Percentiles rank a stretch among this genome's conserved stretches.
These are phyloP conservation scores for Chloroclystis v-ata DNA, from an alignment of 2,888 invertebrate species.

Conservation along the genomic window DNA sequence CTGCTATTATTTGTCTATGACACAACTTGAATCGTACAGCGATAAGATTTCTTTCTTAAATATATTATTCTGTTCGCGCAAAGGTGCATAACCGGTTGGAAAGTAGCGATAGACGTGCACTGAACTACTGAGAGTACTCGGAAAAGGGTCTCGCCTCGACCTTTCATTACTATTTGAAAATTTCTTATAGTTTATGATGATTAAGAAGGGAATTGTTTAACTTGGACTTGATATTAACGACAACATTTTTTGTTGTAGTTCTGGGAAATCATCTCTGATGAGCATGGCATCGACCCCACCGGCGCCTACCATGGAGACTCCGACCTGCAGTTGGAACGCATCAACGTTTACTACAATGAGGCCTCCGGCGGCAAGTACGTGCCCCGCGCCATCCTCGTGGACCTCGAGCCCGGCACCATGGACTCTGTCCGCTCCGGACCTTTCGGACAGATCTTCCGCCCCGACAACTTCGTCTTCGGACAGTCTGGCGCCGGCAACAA, in stretches of 20 bases:
- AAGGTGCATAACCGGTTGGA: slow-evolving; percentile 56
- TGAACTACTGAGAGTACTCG: slow-evolving; percentile 40
- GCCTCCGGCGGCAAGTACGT: slow-evolving; percentile 81
- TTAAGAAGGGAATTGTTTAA: slow-evolving; percentile 32
- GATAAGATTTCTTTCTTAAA: slow-evolving; percentile 37
- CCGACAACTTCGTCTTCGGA: slow-evolving; percentile 86
- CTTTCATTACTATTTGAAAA: slow-evolving; percentile 49
- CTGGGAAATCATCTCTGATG: slow-evolving; percentile 98
- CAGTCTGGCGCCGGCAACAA: slow-evolving; percentile 80
- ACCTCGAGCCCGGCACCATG: slow-evolving; percentile 75
- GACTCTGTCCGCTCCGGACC: slow-evolving; percentile 84
- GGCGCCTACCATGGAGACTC: slow-evolving; percentile 93
- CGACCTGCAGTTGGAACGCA: slow-evolving; percentile 93
- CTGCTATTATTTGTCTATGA: slow-evolving; percentile 19
- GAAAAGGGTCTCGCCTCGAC: slow-evolving; percentile 39
- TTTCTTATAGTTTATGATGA: slow-evolving; percentile 56
- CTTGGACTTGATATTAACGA: slow-evolving; percentile 78
- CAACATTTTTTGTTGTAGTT: slow-evolving; percentile 77
- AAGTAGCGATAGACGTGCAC: slow-evolving; percentile 41
- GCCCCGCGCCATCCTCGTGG: slow-evolving; percentile 67
- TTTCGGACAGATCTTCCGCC: slow-evolving; percentile 85
- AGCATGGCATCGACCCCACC: slow-evolving; percentile 95
- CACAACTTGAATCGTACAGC: slow-evolving; percentile 33
- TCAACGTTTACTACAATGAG: slow-evolving; percentile 98
- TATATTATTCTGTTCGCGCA: slow-evolving; percentile 33